A percentile compares a stretch with the other conserved stretches of the same genome.
These are phyloP conservation scores for Acyrthosiphon pisum DNA, from an alignment of 1,140 invertebrate species.

Conservation along the genomic window DNA sequence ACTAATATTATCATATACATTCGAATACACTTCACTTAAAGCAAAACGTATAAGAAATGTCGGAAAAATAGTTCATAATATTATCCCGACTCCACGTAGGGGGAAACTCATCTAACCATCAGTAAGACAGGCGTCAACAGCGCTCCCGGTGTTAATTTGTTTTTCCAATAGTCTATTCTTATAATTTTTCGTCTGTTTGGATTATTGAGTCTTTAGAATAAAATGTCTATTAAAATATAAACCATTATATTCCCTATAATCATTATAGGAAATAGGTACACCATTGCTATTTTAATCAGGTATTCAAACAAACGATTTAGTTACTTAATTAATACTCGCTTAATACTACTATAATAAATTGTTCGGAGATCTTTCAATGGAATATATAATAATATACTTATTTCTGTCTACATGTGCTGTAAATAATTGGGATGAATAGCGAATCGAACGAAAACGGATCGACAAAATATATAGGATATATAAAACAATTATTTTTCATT, in stretches of 20 bases:
- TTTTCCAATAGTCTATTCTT: neutral
- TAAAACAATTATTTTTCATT: conserved; percentile 10
- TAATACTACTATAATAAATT: neutral
- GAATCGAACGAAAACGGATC: neutral
- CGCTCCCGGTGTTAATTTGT: too few species aligned
- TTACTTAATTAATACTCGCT: neutral
- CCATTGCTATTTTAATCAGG: neutral
- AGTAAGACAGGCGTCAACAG: too few species aligned
- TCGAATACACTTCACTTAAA: too few species aligned
- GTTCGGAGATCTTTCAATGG: neutral
- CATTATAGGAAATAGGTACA: too few species aligned
- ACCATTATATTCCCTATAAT: too few species aligned
- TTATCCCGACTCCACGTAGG: too few species aligned
- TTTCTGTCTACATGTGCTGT: neutral
- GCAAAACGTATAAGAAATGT: too few species aligned
- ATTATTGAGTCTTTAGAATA: neutral
- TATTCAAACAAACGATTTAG: neutral
- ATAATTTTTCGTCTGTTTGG: neutral
- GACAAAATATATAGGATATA: neutral
- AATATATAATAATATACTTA: too few species aligned
- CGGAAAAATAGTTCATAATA: too few species aligned
- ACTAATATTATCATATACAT: too few species aligned
- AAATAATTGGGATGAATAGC: neutral
- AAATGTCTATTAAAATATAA: neutral
- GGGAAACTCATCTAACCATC: too few species aligned